phyloP scores from a whole-genome alignment of 2,113 vertebrate genomes.

The Gasterosteus nipponicus region DNA sequence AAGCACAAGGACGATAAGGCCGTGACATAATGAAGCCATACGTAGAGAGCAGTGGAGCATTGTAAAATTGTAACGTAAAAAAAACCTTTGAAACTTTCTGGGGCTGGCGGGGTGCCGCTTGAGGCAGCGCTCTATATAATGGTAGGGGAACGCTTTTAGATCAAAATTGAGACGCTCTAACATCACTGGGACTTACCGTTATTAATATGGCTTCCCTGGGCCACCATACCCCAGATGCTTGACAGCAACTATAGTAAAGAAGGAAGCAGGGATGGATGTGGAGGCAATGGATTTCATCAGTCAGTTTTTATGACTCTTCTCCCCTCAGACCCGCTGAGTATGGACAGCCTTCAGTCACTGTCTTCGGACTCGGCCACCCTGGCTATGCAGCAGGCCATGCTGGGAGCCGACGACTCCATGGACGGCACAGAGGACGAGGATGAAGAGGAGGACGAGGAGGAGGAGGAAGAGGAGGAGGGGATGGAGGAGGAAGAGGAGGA shows the following conservation, averaged over 20 bases:
- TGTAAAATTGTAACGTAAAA: too few relatives aligned
- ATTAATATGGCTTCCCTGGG: neutral
- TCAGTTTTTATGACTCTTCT: neutral
- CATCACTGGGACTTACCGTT: neutral
- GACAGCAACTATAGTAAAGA: neutral
- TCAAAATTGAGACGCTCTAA: neutral
- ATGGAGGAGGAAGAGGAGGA: slow-evolving; percentile 81
- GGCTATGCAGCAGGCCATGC: slow-evolving; percentile 98
- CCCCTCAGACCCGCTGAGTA: slow-evolving; percentile 85
- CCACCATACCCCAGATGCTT: neutral
- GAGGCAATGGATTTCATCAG: neutral
- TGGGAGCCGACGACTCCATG: slow-evolving; percentile 93
- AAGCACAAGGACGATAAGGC: too few relatives aligned
- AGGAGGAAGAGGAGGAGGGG: slow-evolving; percentile 79
- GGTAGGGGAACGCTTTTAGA: too few relatives aligned
- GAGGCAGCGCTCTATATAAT: too few relatives aligned
- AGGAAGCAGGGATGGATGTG: neutral
- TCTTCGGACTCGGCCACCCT: slow-evolving; percentile 95
- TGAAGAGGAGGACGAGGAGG: slow-evolving; percentile 87
- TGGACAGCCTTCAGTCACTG: slow-evolving; percentile 94
- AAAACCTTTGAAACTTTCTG: too few relatives aligned
- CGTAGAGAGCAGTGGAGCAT: too few relatives aligned
- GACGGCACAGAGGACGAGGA: slow-evolving; percentile 93
- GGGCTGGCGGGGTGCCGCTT: too few relatives aligned
- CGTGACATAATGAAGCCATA: neutral